Percentiles rank a stretch among this genome's conserved stretches.
phyloP scores from a whole-genome alignment of 2,888 invertebrate species.

The Andrena bucephala region DNA sequence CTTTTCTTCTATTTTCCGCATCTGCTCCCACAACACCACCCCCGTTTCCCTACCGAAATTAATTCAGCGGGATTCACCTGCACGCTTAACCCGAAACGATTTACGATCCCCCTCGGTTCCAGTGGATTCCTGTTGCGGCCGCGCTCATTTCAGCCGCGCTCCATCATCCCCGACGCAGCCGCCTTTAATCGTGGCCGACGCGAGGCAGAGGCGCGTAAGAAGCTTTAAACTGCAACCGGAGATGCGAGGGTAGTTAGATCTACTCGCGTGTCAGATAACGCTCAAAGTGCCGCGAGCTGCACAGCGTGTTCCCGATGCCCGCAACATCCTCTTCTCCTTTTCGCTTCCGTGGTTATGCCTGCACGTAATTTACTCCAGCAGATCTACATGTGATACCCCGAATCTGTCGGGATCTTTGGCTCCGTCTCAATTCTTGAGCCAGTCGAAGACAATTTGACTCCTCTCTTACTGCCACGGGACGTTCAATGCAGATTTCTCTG shows the following conservation, averaged over 20 bases:
- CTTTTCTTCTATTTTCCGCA: slow-evolving; percentile 26
- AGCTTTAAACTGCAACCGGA: slow-evolving; percentile 9
- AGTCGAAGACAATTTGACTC: too few relatives aligned
- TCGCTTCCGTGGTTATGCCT: too few relatives aligned
- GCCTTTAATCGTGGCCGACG: slow-evolving; percentile 7
- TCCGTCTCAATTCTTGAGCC: too few relatives aligned
- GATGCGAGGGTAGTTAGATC: too few relatives aligned
- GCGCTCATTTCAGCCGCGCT: not conserved
- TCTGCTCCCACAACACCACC: slow-evolving; percentile 5
- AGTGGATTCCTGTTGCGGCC: slow-evolving; percentile 28
- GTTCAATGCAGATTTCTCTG: too few relatives aligned
- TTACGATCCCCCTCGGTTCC: slow-evolving; percentile 31
- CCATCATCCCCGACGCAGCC: not conserved
- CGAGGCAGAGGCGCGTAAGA: not conserved
- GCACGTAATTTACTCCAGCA: too few relatives aligned
- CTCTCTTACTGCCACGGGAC: too few relatives aligned
- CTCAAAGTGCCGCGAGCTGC: not conserved
- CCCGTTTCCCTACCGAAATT: slow-evolving; percentile 33
- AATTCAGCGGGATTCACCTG: slow-evolving; percentile 58
- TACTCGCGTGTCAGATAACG: not conserved
- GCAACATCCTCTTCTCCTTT: not conserved
- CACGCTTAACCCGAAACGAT: slow-evolving; percentile 50
- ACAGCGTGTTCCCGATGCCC: too few relatives aligned
- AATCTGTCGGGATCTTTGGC: too few relatives aligned
- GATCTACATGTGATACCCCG: too few relatives aligned